These are phyloP conservation scores for Galeopsomyia nigrocyanea DNA, from an alignment of 2,888 invertebrate species.

Conservation along the genomic window DNA sequence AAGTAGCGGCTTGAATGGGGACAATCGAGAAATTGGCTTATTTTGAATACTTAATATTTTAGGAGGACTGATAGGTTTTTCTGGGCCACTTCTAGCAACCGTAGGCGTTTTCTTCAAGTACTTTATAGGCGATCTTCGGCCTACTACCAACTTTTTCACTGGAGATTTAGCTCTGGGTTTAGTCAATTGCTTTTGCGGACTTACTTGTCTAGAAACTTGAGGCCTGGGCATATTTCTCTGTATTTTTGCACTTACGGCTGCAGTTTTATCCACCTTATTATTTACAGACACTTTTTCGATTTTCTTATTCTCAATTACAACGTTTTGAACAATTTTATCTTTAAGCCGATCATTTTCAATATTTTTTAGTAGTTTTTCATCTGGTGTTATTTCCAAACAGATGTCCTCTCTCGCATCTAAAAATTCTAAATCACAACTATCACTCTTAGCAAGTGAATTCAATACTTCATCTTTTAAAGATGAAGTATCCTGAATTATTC, in stretches of 20 bases:
- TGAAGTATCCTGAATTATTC: conserved; percentile 58
- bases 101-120: conserved; percentile 34
- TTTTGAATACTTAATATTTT: conserved; percentile 35
- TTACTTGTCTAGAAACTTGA: too few species aligned
- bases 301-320: not conserved
- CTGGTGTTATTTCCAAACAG: conserved; percentile 9
- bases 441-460: not conserved
- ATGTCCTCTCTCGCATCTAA: conserved; percentile 20
- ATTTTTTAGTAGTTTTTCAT: conserved; percentile 9
- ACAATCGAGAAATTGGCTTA: conserved; percentile 24
- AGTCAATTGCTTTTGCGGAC: not conserved
- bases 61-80: conserved; percentile 25
- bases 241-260: too few species aligned
- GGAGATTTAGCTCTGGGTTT: conserved; percentile 62
- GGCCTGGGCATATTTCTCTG: too few species aligned
- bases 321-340: not conserved
- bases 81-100: conserved; percentile 18
- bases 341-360: not conserved
- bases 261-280: too few species aligned
- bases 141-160: conserved; percentile 56
- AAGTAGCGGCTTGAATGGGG: conserved; percentile 2
- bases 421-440: conserved; percentile 13
- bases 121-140: conserved; percentile 60
- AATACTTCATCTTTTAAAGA: conserved; percentile 45
- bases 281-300: too few species aligned